phyloP scores from a whole-genome alignment of 1,140 invertebrate genomes.

The Zaprionus vittiger region DNA sequence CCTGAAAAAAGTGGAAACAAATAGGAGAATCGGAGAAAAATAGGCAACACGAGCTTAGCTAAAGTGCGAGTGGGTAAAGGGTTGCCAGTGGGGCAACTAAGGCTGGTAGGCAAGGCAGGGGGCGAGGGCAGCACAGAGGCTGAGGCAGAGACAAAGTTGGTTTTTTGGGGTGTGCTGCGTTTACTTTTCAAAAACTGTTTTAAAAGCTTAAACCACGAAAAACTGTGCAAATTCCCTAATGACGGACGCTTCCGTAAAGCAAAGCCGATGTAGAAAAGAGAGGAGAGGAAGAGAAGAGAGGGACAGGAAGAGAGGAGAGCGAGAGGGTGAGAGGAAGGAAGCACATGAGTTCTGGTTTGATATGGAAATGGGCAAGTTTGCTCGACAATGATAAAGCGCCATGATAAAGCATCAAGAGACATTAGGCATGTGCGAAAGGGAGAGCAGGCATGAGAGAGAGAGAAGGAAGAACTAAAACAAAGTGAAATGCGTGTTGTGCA shows the following conservation, averaged over 20 bases:
- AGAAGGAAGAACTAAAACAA: not conserved
- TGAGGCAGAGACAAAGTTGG: not conserved
- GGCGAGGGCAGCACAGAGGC: not conserved
- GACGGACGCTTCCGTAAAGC: constrained; percentile 49
- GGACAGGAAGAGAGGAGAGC: not conserved
- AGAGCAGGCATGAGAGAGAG: not conserved
- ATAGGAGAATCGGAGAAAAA: constrained; percentile 9
- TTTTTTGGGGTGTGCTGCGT: constrained; percentile 21
- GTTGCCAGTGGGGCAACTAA: not conserved
- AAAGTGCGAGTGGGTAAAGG: constrained; percentile 12
- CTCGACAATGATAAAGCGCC: constrained; percentile 46
- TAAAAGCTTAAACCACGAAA: constrained; percentile 79
- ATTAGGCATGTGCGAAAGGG: constrained; percentile 26
- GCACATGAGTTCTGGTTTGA: constrained; percentile 10
- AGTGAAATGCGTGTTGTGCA: not conserved
- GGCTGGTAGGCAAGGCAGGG: not conserved
- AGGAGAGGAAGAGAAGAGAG: not conserved
- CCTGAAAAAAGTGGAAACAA: constrained; percentile 15
- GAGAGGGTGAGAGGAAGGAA: not conserved
- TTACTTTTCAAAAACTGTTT: constrained; percentile 78
- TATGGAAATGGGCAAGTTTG: constrained; percentile 29
- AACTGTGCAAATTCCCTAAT: constrained; percentile 80
- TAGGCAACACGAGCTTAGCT: constrained; percentile 34
- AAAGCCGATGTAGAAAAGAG: constrained; percentile 19
- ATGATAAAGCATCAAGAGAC: constrained; percentile 37